phyloP scores from a whole-genome alignment of 2,113 vertebrate species.

The Synodontis membranacea region DNA sequence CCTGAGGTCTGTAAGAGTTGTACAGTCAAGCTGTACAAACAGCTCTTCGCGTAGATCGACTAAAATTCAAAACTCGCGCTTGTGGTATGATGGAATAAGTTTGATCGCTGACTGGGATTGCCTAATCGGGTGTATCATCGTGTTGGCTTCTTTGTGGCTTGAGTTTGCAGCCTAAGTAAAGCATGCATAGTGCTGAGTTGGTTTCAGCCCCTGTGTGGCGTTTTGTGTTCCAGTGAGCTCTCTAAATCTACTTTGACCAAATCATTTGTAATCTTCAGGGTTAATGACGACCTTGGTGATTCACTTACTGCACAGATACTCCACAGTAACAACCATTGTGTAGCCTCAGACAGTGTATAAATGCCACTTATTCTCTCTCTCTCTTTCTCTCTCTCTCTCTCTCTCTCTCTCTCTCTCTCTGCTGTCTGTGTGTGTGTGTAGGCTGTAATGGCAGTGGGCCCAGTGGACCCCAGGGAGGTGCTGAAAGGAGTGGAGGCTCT shows the following conservation, averaged over 20 bases:
- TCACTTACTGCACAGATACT: background rate
- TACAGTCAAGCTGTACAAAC: background rate
- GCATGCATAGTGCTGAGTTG: background rate
- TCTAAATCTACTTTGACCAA: constrained; percentile 23
- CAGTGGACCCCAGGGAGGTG: constrained; percentile 91
- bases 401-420: constrained; percentile 23
- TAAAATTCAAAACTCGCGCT: background rate
- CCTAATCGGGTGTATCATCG: background rate
- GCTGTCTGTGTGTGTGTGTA: constrained; percentile 45
- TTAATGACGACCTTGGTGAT: background rate
- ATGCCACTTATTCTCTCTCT: constrained; percentile 17
- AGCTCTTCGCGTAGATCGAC: background rate
- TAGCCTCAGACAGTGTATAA: constrained; percentile 1
- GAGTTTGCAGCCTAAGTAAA: background rate
- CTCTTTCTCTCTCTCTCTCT: background rate
- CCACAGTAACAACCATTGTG: background rate
- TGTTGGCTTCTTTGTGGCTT: background rate
- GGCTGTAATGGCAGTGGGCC: constrained; percentile 86
- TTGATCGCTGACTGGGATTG: background rate
- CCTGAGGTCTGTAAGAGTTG: background rate
- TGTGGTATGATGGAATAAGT: background rate
- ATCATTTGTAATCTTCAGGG: background rate
- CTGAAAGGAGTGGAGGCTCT: constrained; percentile 88
- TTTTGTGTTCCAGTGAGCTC: constrained; percentile 54
- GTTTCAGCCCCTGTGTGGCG: background rate